These are phyloP conservation scores for Crossaster papposus DNA, from an alignment of 53 echinoderm and acorn worm species.

Conservation along the genomic window DNA sequence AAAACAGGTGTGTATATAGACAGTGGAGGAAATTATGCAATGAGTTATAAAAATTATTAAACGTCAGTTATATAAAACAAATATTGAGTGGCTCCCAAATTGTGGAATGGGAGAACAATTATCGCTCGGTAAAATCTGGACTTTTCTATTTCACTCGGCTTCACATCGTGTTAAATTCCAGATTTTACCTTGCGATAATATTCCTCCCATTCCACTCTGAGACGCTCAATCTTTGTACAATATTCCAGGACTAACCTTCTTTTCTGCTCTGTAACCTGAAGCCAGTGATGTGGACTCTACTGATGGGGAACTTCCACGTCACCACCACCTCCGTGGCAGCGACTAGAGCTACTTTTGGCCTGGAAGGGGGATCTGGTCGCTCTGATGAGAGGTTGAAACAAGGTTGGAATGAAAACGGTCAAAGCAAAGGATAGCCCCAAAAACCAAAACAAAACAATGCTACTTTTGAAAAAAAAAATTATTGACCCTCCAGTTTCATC, in stretches of 20 bases:
- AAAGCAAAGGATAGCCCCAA: background rate
- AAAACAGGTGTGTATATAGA: background rate
- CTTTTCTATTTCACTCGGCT: no score
- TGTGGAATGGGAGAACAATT: no score
- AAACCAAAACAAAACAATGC: background rate
- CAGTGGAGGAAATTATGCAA: background rate
- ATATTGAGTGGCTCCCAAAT: no score
- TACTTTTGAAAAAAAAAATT: background rate
- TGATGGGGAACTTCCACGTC: slow-evolving; percentile 73
- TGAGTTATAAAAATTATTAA: no score
- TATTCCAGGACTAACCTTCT: slow-evolving; percentile 70
- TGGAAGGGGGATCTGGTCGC: slow-evolving; percentile 79
- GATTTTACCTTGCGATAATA: no score
- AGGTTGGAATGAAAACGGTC: background rate
- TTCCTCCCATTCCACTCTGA: no score
- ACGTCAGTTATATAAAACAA: no score
- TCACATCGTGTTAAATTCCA: no score
- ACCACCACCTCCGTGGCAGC: slow-evolving; percentile 88
- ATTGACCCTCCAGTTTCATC: background rate
- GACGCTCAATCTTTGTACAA: no score
- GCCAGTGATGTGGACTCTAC: slow-evolving; percentile 63
- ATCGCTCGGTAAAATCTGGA: no score
- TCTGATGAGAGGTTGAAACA: slow-evolving; percentile 55
- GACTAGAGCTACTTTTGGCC: slow-evolving; percentile 82
- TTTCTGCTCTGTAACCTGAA: slow-evolving; percentile 84